Conservation (phyloP, 2,113 vertebrate genomes). For the Mormoops blainvillei region DNA sequence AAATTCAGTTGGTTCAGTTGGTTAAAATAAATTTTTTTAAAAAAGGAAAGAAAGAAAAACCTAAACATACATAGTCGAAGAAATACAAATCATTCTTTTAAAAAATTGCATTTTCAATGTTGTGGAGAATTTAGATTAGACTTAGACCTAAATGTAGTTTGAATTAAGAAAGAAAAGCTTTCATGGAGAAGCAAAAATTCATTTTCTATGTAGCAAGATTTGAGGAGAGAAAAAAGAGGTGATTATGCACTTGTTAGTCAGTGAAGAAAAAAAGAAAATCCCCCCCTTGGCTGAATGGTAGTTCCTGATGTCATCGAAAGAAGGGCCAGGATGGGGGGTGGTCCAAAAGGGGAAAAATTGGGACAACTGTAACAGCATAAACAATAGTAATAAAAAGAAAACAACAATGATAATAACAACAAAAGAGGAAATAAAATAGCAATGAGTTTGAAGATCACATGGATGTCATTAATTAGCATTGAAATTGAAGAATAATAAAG, state of each 20-base stretch:
- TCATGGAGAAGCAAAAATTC: background rate
- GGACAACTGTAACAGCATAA: no score
- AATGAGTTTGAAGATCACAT: background rate
- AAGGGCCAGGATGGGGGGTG: no score
- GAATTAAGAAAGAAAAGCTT: background rate
- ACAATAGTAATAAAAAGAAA: background rate
- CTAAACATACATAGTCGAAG: background rate
- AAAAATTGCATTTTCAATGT: background rate
- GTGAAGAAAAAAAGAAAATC: background rate
- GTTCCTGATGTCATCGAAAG: background rate
- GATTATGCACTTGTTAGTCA: background rate
- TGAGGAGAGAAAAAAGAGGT: background rate
- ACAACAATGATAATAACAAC: background rate
- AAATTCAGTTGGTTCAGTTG: background rate
- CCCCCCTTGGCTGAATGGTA: fast-evolving
- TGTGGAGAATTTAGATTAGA: background rate
- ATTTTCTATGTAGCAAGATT: background rate
- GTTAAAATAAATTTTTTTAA: background rate
- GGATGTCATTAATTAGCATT: background rate
- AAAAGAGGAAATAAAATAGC: background rate
- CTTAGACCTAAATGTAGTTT: background rate
- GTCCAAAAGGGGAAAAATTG: no score
- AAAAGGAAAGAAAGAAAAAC: background rate
- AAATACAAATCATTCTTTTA: background rate
- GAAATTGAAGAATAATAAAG: background rate